Base-by-base conservation (phyloP, 2,888 invertebrate species). In the Elegia similella region DNA sequence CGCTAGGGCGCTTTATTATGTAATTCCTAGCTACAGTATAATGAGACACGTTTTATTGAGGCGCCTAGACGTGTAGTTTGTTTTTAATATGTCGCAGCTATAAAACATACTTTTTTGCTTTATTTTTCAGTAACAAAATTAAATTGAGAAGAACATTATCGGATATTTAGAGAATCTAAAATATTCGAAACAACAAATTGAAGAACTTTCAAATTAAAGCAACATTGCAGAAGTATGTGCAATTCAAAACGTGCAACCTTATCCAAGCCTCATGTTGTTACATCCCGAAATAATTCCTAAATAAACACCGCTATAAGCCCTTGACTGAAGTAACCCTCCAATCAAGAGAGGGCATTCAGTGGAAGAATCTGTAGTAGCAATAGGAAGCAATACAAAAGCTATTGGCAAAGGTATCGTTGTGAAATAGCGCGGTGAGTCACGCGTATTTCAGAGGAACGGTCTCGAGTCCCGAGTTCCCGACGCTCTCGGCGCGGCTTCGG, bases 361-460 rank as follows among this genome's bases (percentile, higher is more conserved):
- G 65, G 63, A 58, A 60, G 59, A 67, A 61, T 66, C 52, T 61
- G 63, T 70, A 72, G 69, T 72, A 72, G 78, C 78, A 84, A 80
- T 86, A 89, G 88, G 90, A 90, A 89, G 87, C 81, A 84, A 83
- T 85, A 86, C 80, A 82, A 82, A 83, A 86, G 83, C 82, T 81
- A 88, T 89, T 89, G 89, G 89, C 88, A 87, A 82, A 86, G 86
- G 84, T 81, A 80, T 77, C 77, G 84, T 83, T 84, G 87, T 86
- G 85, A 88, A 88, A 88, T 80, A 79, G 78, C 72, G 60, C 71
- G 68, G 66, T 90, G 90, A 89, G 76, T 91, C 90, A 91, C 69
- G 64, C 64, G 74, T 89, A 88, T 91, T 90, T 88, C 72, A 63
- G 82, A 73, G 67, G 70, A 75, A 72, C 67, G 72, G 72, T 68